Conservation (phyloP, 2,113 vertebrate species). For the Trichechus manatus region DNA sequence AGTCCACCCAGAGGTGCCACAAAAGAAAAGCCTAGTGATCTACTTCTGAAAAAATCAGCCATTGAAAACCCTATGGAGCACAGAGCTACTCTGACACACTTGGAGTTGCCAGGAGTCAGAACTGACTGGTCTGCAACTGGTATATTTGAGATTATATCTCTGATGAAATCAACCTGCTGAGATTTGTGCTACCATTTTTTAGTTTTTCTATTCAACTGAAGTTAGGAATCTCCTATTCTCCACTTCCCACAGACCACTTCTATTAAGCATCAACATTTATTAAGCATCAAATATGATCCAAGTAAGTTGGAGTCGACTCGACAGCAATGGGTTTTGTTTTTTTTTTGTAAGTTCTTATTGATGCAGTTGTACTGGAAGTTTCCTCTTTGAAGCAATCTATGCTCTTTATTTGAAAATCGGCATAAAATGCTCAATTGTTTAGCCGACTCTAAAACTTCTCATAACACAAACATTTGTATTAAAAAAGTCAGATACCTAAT, state of each 20-base stretch:
- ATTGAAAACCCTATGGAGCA: background rate
- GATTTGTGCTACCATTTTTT: background rate
- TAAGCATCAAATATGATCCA: background rate
- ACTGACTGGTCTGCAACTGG: background rate
- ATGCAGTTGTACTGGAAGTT: background rate
- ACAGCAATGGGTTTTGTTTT: too few species aligned
- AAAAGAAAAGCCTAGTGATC: background rate
- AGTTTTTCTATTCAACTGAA: background rate
- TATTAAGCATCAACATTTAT: background rate
- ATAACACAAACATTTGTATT: slow-evolving; percentile 73
- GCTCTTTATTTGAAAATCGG: slow-evolving; percentile 46
- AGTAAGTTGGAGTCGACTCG: too few species aligned
- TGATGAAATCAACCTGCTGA: background rate
- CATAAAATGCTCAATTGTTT: slow-evolving; percentile 53
- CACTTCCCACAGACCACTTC: background rate
- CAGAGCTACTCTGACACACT: background rate
- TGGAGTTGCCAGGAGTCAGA: too few species aligned
- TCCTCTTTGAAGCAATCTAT: background rate
- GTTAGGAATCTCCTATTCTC: background rate
- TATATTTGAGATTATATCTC: background rate
- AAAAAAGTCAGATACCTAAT: slow-evolving; percentile 77
- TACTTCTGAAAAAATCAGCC: background rate
- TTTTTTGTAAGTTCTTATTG: background rate
- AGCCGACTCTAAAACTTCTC: slow-evolving; percentile 53
- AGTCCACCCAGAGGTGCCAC: background rate